A percentile compares a stretch with the other conserved stretches of the same genome.
Conservation (phyloP, 2,113 vertebrate genomes). For the Myotis brandtii region DNA sequence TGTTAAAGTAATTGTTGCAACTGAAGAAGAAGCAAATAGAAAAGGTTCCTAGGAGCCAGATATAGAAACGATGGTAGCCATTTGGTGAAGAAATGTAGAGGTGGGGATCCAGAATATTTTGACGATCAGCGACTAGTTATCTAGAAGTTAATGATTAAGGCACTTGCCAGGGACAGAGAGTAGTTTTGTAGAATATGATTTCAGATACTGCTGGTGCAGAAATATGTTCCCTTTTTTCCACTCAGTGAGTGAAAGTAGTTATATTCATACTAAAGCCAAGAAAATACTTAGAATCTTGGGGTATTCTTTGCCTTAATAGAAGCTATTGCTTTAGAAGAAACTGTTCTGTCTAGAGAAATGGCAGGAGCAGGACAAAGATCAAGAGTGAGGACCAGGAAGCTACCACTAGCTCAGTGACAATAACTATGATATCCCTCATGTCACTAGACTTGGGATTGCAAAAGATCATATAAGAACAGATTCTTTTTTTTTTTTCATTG, state of each 20-base stretch:
- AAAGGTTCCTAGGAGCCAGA: not conserved
- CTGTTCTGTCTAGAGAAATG: not conserved
- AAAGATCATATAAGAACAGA: not conserved
- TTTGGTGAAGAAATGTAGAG: not conserved
- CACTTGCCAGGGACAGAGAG: not conserved
- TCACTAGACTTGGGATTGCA: not conserved
- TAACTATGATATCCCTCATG: not conserved
- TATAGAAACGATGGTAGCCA: not conserved
- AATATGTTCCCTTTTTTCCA: not conserved
- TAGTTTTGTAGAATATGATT: not conserved
- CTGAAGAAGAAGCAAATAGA: not conserved
- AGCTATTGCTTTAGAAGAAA: not conserved
- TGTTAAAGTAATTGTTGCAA: conserved; percentile 7
- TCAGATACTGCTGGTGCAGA: not conserved
- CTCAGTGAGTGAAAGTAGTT: not conserved
- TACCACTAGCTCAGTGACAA: not conserved
- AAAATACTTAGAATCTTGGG: not conserved
- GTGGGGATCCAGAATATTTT: not conserved
- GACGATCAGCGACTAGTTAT: not conserved
- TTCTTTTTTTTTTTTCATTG: not conserved
- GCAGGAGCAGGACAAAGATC: not conserved
- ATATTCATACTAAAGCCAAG: not conserved
- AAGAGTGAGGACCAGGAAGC: not conserved
- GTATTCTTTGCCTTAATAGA: not conserved
- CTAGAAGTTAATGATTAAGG: not conserved